Evolutionary conservation across 1,140 invertebrate species (phyloP), one percentile per base, ranked within the genome.

Genomic region (Bombus waltoni): DNA sequence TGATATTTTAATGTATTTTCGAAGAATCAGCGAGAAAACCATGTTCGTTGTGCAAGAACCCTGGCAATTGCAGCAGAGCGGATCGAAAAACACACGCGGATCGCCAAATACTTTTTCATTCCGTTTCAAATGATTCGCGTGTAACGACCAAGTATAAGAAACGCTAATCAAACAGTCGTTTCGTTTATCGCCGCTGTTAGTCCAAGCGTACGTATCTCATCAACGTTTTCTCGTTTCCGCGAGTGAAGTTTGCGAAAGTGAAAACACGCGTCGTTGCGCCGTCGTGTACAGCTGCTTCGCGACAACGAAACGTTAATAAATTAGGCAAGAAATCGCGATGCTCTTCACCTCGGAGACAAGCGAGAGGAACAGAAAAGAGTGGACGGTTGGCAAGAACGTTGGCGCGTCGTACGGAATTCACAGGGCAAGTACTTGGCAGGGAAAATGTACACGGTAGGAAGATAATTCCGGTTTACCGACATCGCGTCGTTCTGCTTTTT

Each of bases 391-490:
- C 2, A 73, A 73, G 38, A 13, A 44, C 1, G 11, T 53, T 53
- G 6, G 0, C 25, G 15, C 25, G 22, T 11, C 57, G 25, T 59
- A 28, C 18, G 22, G 2, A 38, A 70, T 38, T 38, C 8, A 11
- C 1, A 13, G 68, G 25, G 28, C 28, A 25, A 13, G 28, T 3
- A 6, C 9, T 5, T 1, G 13, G 0, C 38, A 28, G 38, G 3
- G 35, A 22, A 57, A 40, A 18, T 32, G 44, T 71, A 32, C 13
- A 6, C 25, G 15, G 5, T 0, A 8, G 3, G 28, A 28, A 65
- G 47, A 82, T 82, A 62, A 81, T 81, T 73, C 13, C 70, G 22
- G n/a, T 35, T 81, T 62, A 44, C 35, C 11, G 38, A 22, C 22
- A 5, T 8, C 15, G 53, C 28, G 11, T 38, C 32, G n/a, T 70